Evolutionary conservation across 2,888 invertebrate genomes (phyloP), one percentile per base, ranked within the genome.

Genomic region (Glomeris marginata): DNA sequence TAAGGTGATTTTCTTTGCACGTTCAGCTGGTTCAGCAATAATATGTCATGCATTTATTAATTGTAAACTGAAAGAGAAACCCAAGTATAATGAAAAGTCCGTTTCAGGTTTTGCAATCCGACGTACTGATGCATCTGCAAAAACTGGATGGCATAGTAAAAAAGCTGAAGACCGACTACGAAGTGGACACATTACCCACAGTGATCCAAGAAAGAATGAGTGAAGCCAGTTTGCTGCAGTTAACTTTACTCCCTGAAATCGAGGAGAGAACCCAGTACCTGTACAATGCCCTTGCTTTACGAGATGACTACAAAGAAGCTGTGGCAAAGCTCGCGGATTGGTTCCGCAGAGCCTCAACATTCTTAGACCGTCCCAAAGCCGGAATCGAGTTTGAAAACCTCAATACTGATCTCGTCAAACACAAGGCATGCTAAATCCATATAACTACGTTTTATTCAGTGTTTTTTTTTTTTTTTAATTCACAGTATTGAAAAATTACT

Each of bases 321-420:
- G 81, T 84, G 1, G 79, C 83, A 43, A 81, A 83, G 65, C 74
- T 92, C 5, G 80, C 79, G 59, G 76, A 77, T 47, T 88, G 90
- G 86, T 79, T 86, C 1, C 80, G 80, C 60, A 84, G 86, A 62
- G 86, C 88, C 0, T 81, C 81, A 58, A 76, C 80, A 45, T 77
- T 82, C 41, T 66, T 91, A 20, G 77, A 79, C 54, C 41, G 53
- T 45, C 43, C 55, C 52, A 28, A 28, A 8, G 8, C 28, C 55
- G 90, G 90, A 13, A 80, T 91, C 5, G 85, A 92, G 64, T 90
- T 87, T 62, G 84, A 84, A 59, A 85, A 85, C 57, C 80, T 91
- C 8, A 72, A 80, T 44, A 73, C 77, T 6, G 85, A 88, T 61
- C 71, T 92, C 21, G 84, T 87, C 62, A 85, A 88, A 60, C 88